Conservation (phyloP, 2,888 invertebrate genomes). For the Mylabris sibirica region DNA sequence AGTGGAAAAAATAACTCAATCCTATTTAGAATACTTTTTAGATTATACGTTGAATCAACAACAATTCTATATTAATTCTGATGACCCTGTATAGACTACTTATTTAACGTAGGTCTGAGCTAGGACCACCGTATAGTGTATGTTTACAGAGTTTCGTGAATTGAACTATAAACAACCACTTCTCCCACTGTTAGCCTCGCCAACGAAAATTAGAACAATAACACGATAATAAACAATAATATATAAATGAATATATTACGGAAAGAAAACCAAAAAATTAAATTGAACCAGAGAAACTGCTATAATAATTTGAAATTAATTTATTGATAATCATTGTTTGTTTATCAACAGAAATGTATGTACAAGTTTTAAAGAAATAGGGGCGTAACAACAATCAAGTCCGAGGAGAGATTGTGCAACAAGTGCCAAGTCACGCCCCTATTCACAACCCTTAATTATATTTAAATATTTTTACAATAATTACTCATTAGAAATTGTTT, state of each 20-base stretch:
- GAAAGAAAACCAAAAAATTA: background rate
- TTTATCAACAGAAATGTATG: background rate
- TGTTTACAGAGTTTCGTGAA: background rate
- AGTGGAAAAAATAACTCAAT: too few species aligned
- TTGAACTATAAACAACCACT: background rate
- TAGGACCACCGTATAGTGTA: too few species aligned
- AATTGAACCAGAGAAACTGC: too few species aligned
- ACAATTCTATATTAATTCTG: too few species aligned
- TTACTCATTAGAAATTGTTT: background rate
- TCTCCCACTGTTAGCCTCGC: background rate
- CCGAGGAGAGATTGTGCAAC: slow-evolving; percentile 16
- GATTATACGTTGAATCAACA: too few species aligned
- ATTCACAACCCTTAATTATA: slow-evolving; percentile 3
- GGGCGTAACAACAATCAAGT: background rate
- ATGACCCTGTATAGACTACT: background rate
- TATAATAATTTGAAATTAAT: too few species aligned
- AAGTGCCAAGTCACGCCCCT: slow-evolving; percentile 34
- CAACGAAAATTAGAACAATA: slow-evolving; percentile 5
- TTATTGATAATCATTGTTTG: too few species aligned
- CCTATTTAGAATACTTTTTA: too few species aligned
- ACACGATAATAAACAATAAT: slow-evolving; percentile 10
- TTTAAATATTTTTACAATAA: too few species aligned
- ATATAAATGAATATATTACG: background rate
- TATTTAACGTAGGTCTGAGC: background rate
- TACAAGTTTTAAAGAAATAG: background rate